These are phyloP conservation scores for Hedychridium roseum DNA, from an alignment of 2,888 invertebrate genomes.

Conservation along the genomic window DNA sequence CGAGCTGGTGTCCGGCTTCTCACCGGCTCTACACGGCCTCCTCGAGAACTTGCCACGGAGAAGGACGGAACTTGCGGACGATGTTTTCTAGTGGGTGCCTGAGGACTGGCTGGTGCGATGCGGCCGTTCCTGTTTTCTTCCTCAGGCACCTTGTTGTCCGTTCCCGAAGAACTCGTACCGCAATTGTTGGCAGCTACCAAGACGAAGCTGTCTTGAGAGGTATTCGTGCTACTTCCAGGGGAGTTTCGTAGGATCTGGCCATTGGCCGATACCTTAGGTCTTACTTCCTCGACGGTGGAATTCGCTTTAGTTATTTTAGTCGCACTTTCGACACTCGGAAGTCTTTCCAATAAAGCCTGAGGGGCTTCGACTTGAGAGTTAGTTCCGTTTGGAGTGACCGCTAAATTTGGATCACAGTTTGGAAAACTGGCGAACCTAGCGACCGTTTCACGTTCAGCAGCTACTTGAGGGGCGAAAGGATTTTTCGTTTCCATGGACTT, in stretches of 20 bases:
- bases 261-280: conserved; percentile 8
- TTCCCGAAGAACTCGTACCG: not conserved
- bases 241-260: conserved; percentile 13
- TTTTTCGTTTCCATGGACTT: conserved; percentile 47
- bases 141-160: not conserved
- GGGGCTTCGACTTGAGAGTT: conserved; percentile 6
- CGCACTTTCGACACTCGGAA: too few relatives aligned
- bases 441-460: conserved; percentile 50
- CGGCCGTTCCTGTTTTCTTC: conserved; percentile 9
- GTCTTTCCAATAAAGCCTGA: too few relatives aligned
- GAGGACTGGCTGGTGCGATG: conserved; percentile 39
- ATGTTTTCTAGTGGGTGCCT: conserved; percentile 48
- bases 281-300: not conserved
- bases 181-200: not conserved
- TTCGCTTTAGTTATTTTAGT: not conserved
- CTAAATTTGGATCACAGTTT: conserved; percentile 53
- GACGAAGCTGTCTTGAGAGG: conserved; percentile 15
- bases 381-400: conserved; percentile 22
- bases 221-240: not conserved
- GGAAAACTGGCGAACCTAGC: conserved; percentile 54
- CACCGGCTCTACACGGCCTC: conserved; percentile 4
- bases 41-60: conserved; percentile 4
- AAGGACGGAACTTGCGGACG: conserved; percentile 42
- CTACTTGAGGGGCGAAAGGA: conserved; percentile 57
- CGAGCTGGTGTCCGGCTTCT: conserved; percentile 16